phyloP scores from a whole-genome alignment of 2,797 vertebrate genomes.

The Synaphobranchus kaupii region DNA sequence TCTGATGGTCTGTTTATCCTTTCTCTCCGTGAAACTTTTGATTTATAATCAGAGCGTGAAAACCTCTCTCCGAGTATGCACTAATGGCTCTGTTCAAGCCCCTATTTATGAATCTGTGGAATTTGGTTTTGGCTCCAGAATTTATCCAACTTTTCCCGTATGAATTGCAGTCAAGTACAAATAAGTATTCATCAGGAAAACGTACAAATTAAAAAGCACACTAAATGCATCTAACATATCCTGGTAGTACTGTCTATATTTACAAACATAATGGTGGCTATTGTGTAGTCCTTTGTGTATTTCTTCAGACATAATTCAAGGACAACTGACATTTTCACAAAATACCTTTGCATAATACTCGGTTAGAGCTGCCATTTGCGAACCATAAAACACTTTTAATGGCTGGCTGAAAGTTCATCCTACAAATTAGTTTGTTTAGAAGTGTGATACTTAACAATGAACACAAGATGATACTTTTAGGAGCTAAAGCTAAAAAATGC shows the following conservation, averaged over 20 bases:
- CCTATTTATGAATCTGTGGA: too few relatives aligned
- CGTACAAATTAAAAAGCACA: too few relatives aligned
- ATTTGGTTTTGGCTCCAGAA: background rate
- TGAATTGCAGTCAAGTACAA: background rate
- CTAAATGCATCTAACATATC: background rate
- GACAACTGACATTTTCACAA: background rate
- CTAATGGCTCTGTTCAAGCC: too few relatives aligned
- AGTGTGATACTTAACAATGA: background rate
- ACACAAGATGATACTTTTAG: background rate
- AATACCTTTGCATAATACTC: background rate
- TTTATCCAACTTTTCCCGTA: background rate
- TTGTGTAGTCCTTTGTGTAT: background rate
- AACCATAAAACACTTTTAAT: background rate
- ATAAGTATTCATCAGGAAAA: background rate
- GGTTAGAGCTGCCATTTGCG: background rate
- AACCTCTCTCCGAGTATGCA: too few relatives aligned
- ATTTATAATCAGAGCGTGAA: too few relatives aligned
- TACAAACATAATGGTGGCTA: background rate
- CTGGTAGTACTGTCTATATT: background rate
- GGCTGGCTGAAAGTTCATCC: background rate
- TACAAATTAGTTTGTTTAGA: background rate
- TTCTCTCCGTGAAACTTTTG: background rate
- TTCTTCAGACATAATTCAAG: background rate
- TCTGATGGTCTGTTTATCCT: background rate
- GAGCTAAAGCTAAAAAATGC: background rate